A percentile compares a stretch with the other conserved stretches of the same genome.
These are phyloP conservation scores for Acronicta aceris DNA, from an alignment of 2,888 invertebrate species.

Conservation along the genomic window DNA sequence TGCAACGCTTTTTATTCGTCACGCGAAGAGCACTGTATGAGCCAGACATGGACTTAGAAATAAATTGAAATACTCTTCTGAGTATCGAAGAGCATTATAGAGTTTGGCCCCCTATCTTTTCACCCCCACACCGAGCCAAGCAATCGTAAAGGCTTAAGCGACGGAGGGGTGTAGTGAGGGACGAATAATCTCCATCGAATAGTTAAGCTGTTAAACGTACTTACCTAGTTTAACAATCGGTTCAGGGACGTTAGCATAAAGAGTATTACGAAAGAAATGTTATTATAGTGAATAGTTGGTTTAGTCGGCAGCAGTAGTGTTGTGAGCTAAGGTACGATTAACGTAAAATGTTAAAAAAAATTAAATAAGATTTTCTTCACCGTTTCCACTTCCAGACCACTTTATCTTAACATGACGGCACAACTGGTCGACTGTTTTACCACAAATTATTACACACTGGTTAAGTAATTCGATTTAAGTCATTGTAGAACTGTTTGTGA, in stretches of 20 bases:
- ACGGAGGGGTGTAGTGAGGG: not conserved
- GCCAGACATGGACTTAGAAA: constrained; percentile 51
- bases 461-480: constrained; percentile 16
- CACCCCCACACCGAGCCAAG: too few species aligned
- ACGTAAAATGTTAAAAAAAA: constrained; percentile 33
- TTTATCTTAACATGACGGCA: constrained; percentile 15
- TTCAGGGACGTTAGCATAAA: constrained; percentile 30
- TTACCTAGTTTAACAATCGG: constrained; percentile 7
- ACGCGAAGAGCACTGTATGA: constrained; percentile 44
- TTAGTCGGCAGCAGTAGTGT: constrained; percentile 53
- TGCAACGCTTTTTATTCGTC: constrained; percentile 49
- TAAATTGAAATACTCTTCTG: constrained; percentile 3
- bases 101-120: not conserved
- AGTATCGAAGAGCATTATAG: not conserved
- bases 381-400: constrained; percentile 1
- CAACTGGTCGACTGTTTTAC: constrained; percentile 11
- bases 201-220: not conserved
- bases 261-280: constrained; percentile 54
- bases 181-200: too few species aligned
- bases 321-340: constrained; percentile 39
- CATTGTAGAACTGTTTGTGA: constrained; percentile 5
- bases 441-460: constrained; percentile 7
- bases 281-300: constrained; percentile 48
- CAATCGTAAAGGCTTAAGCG: too few species aligned
- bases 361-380: constrained; percentile 29